Evolutionary conservation across 2,888 invertebrate species (phyloP).

Genomic region (Conus canariensis): DNA sequence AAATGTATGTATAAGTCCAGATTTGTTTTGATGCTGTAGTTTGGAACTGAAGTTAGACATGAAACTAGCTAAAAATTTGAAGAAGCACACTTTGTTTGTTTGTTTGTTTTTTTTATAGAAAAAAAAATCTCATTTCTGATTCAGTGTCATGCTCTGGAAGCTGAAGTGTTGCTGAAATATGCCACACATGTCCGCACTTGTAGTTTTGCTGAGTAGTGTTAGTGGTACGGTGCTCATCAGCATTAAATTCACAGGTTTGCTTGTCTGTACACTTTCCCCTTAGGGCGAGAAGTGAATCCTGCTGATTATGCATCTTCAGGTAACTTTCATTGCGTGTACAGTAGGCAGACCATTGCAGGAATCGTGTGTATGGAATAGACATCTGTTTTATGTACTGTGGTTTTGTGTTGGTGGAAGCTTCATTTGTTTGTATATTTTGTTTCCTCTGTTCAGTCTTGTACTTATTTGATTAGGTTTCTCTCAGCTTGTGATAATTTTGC

Average conservation of each 20-base stretch:
- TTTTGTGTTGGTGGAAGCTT: neutral
- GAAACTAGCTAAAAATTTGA: too few relatives aligned
- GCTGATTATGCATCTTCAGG: constrained; percentile 99
- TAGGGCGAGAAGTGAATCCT: constrained; percentile 87
- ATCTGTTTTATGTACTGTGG: neutral
- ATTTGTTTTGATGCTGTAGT: too few relatives aligned
- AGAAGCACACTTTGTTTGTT: too few relatives aligned
- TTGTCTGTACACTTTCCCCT: constrained; percentile 32
- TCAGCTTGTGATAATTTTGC: too few relatives aligned
- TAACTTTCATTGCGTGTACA: constrained; percentile 78
- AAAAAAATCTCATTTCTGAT: neutral
- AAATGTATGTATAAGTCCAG: too few relatives aligned
- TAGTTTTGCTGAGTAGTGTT: neutral
- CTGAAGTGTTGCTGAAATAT: neutral
- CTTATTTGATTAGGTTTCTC: too few relatives aligned
- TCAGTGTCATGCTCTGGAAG: neutral
- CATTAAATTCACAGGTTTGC: neutral
- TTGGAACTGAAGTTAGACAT: too few relatives aligned
- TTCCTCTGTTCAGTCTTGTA: neutral
- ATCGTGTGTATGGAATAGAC: neutral
- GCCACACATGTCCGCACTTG: neutral
- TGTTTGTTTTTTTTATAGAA: neutral
- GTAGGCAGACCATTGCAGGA: neutral
- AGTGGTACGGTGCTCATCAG: neutral
- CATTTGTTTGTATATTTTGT: neutral